Base-by-base conservation (phyloP, 2,888 invertebrate species). In the Tineola bisselliella region DNA sequence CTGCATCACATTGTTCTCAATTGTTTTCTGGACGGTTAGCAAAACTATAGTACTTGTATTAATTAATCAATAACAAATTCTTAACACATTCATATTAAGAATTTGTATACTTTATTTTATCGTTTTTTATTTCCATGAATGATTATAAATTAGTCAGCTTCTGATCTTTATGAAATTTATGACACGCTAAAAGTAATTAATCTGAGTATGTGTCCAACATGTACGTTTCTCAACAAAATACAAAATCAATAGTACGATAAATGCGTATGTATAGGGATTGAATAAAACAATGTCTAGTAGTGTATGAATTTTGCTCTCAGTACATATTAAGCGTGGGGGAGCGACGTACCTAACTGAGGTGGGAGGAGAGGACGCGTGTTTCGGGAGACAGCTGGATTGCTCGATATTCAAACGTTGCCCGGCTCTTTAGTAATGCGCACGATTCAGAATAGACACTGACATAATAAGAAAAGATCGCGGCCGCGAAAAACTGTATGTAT, bases 311-410 rank as follows among this genome's bases (percentile, higher is more conserved):
- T 54, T 54, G 54, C 25, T 11, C 8, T 54, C 54, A 8, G 19
- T 54, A 54, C 17, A 17, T n/a, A n/a, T n/a, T n/a, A 11, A 25
- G 54, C 54, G 54, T 25, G 54, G 54, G 54, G 25, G 54, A 25
- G 25, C 1, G 6, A 18, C n/a, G 25, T 18, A 2, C 2, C 48
- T 25, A 25, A 25, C 25, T 18, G 54, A 25, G n/a, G 19, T n/a
- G 54, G 25, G 54, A 25, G 25, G 18, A 48, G 15, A 48, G 54
- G 25, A 18, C 25, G 54, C 54, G n/a, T 6, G 54, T 18, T 54
- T 54, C 54, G 54, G 54, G 54, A 54, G 25, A 54, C 25, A 25
- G 52, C 54, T 18, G 54, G 12, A 54, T 54, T n/a, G 54, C 25
- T 54, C 54, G 25, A 18, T 18, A 25, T 25, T 25, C 25, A 12